Evolutionary conservation across 1,140 invertebrate genomes (phyloP).

Genomic region (Apis mellifera): DNA sequence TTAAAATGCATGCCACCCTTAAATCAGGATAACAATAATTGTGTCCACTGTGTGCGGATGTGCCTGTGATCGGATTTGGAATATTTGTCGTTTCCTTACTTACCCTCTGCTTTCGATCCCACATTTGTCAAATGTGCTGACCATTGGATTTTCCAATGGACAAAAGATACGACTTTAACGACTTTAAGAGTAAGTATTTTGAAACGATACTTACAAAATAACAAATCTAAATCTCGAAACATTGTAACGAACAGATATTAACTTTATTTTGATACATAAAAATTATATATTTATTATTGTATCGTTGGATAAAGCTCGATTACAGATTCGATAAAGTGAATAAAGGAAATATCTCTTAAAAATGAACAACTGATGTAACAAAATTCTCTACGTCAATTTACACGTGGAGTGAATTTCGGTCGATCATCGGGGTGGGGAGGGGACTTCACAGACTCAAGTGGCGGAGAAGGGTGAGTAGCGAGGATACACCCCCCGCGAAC

Average conservation of each 20-base stretch:
- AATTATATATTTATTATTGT: no score
- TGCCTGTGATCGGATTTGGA: constrained; percentile 36
- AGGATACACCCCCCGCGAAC: constrained; percentile 66
- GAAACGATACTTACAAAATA: no score
- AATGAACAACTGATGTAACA: constrained; percentile 62
- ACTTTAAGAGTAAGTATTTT: no score
- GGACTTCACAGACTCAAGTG: constrained; percentile 44
- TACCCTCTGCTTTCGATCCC: constrained; percentile 15
- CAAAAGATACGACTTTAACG: neutral
- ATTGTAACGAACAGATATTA: neutral
- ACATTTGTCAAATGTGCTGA: constrained; percentile 26
- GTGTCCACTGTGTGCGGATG: constrained; percentile 33
- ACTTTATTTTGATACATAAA: neutral
- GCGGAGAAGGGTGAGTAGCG: constrained; percentile 32
- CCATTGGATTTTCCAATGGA: neutral
- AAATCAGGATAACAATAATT: constrained; percentile 73
- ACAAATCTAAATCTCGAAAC: no score
- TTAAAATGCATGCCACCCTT: constrained; percentile 74
- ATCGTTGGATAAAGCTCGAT: no score
- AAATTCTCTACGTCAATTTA: constrained; percentile 71
- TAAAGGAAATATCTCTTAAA: neutral
- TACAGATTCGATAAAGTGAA: no score
- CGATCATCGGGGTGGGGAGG: constrained; percentile 39
- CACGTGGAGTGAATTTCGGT: constrained; percentile 67
- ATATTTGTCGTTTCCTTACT: constrained; percentile 35